Evolutionary conservation across 2,797 vertebrate species (phyloP), one percentile per base, ranked within the genome.

Genomic region (Carapus acus): DNA sequence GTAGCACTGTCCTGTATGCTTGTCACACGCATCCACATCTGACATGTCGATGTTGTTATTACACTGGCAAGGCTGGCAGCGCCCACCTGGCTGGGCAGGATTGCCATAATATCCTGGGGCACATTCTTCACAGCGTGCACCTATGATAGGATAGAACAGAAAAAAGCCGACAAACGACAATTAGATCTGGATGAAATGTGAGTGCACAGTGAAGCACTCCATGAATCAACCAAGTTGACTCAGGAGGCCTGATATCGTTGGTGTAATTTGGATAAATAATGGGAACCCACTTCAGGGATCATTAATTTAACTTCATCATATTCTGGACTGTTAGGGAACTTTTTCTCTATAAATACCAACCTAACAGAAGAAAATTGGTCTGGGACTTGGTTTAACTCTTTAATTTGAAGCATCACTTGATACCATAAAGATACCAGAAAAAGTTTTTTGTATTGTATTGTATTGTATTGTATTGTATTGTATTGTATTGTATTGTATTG

Each of bases 21-120:
- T 78, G 73, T 98, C 91, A 0, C 96, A 99, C 0, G 94, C 85
- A 0, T 77, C 86, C 0, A 86, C 75, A 62, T 97, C 91, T 0
- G 66, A 90, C 76, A 87, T 67, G 48, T 98, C 93, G 0, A 98
- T 96, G 86, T 98, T 98, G 62, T 91, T 91, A 39, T 88, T 91
- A 76, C 96, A 99, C 62, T 89, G 88, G 61, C 96, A 98, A 0
- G 83, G 88, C 72, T 90, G 89, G 79, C 96, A 99, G 58, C 51
- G 88, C 8, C 96, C 92, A 0, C 92, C 90, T 0, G 85, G 80
- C 71, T 90, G 90, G 21, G 86, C 85, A 0, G 93, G 94, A 76
- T 96, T 90, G 12, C 96, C 93, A 1, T 91, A 93, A 76, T 92
- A 90, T 58, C 96, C 96, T 0, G 96, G 91, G 20, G 93, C 91